Base-by-base conservation (phyloP, 2,888 invertebrate genomes). In the Lordiphosa andalusiaca region DNA sequence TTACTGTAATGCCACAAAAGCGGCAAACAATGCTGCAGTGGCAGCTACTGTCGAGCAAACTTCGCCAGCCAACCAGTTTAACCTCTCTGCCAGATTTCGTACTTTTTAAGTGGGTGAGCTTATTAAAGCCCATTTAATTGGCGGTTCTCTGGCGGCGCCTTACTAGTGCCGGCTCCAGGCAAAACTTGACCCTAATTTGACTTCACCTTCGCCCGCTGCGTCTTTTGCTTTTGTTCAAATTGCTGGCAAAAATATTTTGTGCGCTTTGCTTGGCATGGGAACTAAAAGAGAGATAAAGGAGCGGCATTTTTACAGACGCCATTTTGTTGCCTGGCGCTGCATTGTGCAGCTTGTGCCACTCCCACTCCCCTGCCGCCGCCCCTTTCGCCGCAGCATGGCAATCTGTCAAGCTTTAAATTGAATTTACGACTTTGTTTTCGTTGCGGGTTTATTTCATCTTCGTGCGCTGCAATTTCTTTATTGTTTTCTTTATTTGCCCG, bases 321-420 rank as follows among this genome's bases (percentile, higher is more conserved):
- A 67, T 64, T 70, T 63, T 64, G 68, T 67, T 61, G 75, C 64
- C 16, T 30, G 30, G 30, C 50, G 44, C 42, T 66, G 70, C 74
- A 42, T 21, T 16, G 39, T 50, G 50, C 6, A 16, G 39, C 37
- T 39, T 35, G 10, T 19, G 52, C 48, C 47, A 25, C 40, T 53
- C 51, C 48, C 47, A 25, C 40, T 53, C 51, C 41, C 21, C 36
- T 35, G 33, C 58, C 21, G 36, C 23, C 13, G 19, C n/a, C 7
- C 7, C 10, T 23, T 48, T 42, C 53, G 67, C 84, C 60, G 62
- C 76, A 59, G 61, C 70, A 69, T 71, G 78, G 82, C 87, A 86
- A 86, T 86, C 86, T 86, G 86, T 87, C 85, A 87, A 78, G 86
- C 86, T 82, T 86, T 84, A 86, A 86, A 87, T 86, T 85, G 73